These are phyloP conservation scores for Manis crassicaudata DNA, from an alignment of 2,797 vertebrate genomes.

Conservation along the genomic window DNA sequence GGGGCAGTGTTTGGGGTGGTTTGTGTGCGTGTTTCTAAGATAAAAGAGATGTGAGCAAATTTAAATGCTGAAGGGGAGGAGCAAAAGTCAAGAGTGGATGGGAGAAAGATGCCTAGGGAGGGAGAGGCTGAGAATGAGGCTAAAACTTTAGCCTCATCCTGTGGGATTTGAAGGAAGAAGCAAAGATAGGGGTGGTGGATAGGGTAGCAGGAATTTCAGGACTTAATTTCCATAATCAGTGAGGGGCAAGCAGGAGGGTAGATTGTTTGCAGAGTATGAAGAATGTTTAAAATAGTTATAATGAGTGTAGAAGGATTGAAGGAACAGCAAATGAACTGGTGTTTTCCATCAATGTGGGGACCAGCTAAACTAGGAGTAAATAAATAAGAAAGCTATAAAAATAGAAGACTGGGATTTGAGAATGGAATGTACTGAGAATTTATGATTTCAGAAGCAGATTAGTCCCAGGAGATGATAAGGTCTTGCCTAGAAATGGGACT, in stretches of 20 bases:
- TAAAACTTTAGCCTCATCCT: not conserved
- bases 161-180: not conserved
- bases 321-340: not conserved
- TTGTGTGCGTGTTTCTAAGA: conserved; percentile 24
- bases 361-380: not conserved
- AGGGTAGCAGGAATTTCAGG: not conserved
- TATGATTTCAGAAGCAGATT: not conserved
- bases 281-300: not conserved
- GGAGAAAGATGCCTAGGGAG: not conserved
- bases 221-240: conserved; percentile 22
- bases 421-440: not conserved
- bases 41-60: not conserved
- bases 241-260: not conserved
- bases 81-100: not conserved
- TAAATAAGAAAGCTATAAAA: not conserved
- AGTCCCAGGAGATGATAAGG: not conserved
- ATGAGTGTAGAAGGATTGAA: not conserved
- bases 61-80: not conserved
- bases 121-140: not conserved
- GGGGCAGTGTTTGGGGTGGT: not conserved
- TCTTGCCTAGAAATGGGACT: not conserved
- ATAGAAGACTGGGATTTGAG: not conserved
- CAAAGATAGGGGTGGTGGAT: not conserved
- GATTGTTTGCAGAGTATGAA: not conserved
- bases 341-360: not conserved